Evolutionary conservation across 2,888 invertebrate species (phyloP).

Genomic region (Habrosyne pyritoides): DNA sequence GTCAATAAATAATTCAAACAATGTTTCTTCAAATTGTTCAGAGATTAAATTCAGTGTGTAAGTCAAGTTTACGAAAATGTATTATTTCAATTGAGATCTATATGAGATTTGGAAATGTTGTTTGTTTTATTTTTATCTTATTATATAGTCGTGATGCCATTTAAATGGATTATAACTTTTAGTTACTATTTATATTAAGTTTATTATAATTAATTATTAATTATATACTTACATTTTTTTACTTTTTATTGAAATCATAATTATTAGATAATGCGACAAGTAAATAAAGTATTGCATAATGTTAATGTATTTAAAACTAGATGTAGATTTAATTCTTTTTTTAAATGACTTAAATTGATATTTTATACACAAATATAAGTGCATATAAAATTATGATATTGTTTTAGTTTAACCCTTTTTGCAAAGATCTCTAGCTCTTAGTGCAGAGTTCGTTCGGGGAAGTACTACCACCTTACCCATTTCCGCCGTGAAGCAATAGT

Average conservation of each 20-base stretch:
- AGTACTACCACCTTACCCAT: too few relatives aligned
- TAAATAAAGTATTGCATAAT: slow-evolving; percentile 32
- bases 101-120: not conserved
- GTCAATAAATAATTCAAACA: not conserved
- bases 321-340: slow-evolving; percentile 44
- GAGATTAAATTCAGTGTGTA: not conserved
- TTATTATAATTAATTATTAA: not conserved
- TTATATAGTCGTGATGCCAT: not conserved
- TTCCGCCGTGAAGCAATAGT: too few relatives aligned
- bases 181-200: not conserved
- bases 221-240: not conserved
- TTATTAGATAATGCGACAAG: slow-evolving; percentile 28
- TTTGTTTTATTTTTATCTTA: not conserved
- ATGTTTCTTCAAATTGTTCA: not conserved
- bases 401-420: slow-evolving; percentile 5
- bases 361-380: slow-evolving; percentile 66
- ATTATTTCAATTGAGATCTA: not conserved
- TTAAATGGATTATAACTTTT: not conserved
- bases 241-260: slow-evolving; percentile 11
- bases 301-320: slow-evolving; percentile 41
- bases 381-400: slow-evolving; percentile 21
- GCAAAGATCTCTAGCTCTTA: too few relatives aligned
- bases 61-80: too few relatives aligned
- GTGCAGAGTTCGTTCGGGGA: too few relatives aligned
- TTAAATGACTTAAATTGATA: slow-evolving; percentile 53